A percentile compares a stretch with the other conserved stretches of the same genome.
Conservation (phyloP, 2,888 invertebrate genomes). For the Plagodis dolabraria region DNA sequence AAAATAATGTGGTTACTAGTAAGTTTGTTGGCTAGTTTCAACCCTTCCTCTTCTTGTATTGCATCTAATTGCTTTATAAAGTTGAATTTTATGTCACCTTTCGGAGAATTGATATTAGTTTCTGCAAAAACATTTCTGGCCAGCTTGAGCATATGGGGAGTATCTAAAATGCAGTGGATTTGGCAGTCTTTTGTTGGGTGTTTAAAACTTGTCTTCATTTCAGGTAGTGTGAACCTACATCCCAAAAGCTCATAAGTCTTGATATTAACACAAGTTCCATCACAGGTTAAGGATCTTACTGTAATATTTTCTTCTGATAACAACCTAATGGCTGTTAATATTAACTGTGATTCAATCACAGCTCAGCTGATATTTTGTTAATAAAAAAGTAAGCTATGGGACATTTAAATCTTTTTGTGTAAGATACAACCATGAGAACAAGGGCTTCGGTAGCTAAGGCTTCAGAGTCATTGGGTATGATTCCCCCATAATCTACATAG, state of each 20-base stretch:
- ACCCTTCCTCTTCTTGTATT: constrained; percentile 33
- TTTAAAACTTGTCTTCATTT: not conserved
- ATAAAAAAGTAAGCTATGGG: not conserved
- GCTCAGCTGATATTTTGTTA: not conserved
- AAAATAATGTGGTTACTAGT: no score
- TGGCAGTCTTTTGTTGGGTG: constrained; percentile 3
- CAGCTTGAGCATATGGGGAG: constrained; percentile 30
- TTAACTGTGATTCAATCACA: not conserved
- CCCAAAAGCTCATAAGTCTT: no score
- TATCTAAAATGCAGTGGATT: constrained; percentile 26
- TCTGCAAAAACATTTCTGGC: constrained; percentile 28
- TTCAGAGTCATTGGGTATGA: no score
- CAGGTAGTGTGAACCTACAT: no score
- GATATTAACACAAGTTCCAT: no score
- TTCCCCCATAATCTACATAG: no score
- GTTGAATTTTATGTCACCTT: constrained; percentile 22
- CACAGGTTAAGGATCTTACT: no score
- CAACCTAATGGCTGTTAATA: no score
- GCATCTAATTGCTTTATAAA: constrained; percentile 25
- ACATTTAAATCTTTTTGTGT: constrained; percentile 8
- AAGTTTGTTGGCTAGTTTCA: not conserved
- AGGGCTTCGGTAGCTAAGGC: not conserved
- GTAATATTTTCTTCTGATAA: no score
- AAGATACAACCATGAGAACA: not conserved
- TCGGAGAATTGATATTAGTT: constrained; percentile 16